A percentile compares a stretch with the other conserved stretches of the same genome.
Conservation (phyloP, 2,113 vertebrate species). For the Daubentonia madagascariensis region DNA sequence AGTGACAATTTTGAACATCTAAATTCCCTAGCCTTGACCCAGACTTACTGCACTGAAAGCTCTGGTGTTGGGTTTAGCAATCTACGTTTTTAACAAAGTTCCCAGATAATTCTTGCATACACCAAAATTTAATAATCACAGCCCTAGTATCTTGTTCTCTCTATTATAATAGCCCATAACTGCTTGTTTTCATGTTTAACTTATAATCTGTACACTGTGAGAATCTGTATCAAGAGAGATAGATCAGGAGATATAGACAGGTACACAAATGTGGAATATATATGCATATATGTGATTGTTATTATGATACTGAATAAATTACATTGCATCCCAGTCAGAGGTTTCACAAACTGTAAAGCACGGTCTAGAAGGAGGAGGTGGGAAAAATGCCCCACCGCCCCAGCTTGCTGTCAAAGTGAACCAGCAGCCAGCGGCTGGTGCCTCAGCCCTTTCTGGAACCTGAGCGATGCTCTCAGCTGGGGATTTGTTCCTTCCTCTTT, state of each 20-base stretch:
- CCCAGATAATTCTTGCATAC: not conserved
- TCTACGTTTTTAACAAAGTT: not conserved
- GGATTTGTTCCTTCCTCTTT: not conserved
- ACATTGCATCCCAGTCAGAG: not conserved
- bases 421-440: not conserved
- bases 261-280: no score
- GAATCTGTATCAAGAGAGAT: not conserved
- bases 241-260: not conserved
- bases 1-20: not conserved
- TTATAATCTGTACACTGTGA: not conserved
- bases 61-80: not conserved
- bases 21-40: not conserved
- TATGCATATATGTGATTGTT: not conserved
- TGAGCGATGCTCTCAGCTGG: not conserved
- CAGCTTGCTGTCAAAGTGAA: not conserved
- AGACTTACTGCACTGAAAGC: not conserved
- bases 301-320: not conserved
- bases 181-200: not conserved
- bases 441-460: not conserved
- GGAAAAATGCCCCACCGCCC: not conserved
- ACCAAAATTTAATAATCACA: not conserved
- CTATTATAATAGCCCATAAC: rapidly evolving
- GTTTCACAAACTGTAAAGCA: not conserved
- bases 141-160: rapidly evolving
- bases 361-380: not conserved